Evolutionary conservation across 1,140 invertebrate genomes (phyloP).

Genomic region (Melitaea cinxia): DNA sequence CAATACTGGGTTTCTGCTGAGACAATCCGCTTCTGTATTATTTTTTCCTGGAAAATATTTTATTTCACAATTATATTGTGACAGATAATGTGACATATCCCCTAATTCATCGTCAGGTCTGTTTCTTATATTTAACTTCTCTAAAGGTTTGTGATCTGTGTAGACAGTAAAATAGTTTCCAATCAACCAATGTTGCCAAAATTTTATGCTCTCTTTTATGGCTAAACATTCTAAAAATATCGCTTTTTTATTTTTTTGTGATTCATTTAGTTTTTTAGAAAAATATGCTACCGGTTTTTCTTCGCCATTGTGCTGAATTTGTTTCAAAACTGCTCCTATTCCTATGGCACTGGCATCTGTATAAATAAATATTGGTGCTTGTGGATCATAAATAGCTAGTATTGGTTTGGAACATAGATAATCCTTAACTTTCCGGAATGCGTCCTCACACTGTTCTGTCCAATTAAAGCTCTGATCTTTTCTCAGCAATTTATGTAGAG

Average conservation of each 20-base stretch:
- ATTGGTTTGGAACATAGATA: slow-evolving; percentile 27
- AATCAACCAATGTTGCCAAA: slow-evolving; percentile 68
- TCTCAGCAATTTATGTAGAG: slow-evolving; percentile 46
- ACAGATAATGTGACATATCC: slow-evolving; percentile 56
- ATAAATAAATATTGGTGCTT: not conserved
- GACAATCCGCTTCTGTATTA: slow-evolving; percentile 60
- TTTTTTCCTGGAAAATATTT: slow-evolving; percentile 58
- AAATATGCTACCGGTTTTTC: slow-evolving; percentile 34
- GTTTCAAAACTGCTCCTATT: not conserved
- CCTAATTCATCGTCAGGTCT: slow-evolving; percentile 48
- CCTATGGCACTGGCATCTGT: not conserved
- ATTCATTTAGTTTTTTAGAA: slow-evolving; percentile 41
- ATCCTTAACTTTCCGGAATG: slow-evolving; percentile 27
- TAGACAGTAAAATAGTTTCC: slow-evolving; percentile 59
- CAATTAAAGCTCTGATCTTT: slow-evolving; percentile 55
- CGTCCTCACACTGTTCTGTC: slow-evolving; percentile 43
- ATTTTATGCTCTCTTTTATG: slow-evolving; percentile 68
- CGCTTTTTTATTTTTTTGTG: slow-evolving; percentile 41
- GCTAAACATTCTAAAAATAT: slow-evolving; percentile 45
- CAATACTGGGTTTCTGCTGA: slow-evolving; percentile 62
- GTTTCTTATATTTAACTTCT: slow-evolving; percentile 53
- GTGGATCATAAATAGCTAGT: not conserved
- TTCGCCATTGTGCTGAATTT: not conserved
- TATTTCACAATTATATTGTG: slow-evolving; percentile 58
- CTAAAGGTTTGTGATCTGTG: slow-evolving; percentile 67